Percentiles rank a stretch among this genome's conserved stretches.
Conservation (phyloP, 2,113 vertebrate species). For the Cynopterus brachyotis region DNA sequence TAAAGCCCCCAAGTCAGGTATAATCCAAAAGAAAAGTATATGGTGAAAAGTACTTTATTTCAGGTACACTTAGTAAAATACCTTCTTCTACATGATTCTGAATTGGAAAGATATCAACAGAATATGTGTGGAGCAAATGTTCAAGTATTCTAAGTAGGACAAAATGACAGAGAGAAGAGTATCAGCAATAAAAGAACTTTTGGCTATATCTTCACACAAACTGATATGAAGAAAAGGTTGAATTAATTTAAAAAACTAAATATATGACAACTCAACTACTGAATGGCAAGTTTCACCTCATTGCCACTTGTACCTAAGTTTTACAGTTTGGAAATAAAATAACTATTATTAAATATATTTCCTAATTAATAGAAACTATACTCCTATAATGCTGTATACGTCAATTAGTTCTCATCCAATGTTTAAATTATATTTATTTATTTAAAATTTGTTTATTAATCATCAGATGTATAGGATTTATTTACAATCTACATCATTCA, state of each 20-base stretch:
- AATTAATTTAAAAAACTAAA: slow-evolving; percentile 56
- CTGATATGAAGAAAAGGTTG: neutral
- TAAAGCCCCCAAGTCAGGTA: slow-evolving; percentile 23
- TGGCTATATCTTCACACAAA: neutral
- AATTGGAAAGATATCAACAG: slow-evolving; percentile 48
- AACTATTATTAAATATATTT: slow-evolving; percentile 33
- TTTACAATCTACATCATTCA: neutral
- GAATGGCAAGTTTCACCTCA: neutral
- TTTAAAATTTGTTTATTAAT: slow-evolving; percentile 50
- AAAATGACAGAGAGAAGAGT: slow-evolving; percentile 49
- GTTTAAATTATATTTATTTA: neutral
- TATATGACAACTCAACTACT: neutral
- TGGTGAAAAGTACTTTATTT: slow-evolving; percentile 45
- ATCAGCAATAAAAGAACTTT: neutral
- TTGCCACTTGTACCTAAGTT: neutral
- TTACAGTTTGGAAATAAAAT: neutral
- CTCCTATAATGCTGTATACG: slow-evolving; percentile 5
- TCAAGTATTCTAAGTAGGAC: slow-evolving; percentile 62
- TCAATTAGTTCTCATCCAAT: slow-evolving; percentile 40
- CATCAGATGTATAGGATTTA: neutral
- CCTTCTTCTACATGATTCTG: slow-evolving; percentile 14
- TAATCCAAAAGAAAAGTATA: slow-evolving; percentile 57
- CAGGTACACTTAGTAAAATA: slow-evolving; percentile 51
- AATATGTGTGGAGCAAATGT: slow-evolving; percentile 62
- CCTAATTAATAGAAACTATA: slow-evolving; percentile 37